Conservation (phyloP, 2,797 vertebrate genomes). For the Alca torda region DNA sequence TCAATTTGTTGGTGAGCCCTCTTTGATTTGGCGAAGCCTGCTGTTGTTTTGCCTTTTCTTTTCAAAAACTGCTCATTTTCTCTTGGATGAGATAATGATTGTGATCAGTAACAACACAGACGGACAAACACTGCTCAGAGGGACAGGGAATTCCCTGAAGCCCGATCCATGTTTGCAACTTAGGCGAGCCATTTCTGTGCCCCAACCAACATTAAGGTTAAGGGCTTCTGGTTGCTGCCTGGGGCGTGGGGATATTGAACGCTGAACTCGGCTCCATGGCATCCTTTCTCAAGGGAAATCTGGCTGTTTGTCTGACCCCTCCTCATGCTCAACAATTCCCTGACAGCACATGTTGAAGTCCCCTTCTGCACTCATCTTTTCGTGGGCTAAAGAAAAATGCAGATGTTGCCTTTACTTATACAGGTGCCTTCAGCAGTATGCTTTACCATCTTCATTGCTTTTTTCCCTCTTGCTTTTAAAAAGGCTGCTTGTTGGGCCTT, state of each 20-base stretch:
- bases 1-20: background rate
- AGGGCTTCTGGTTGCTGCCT: background rate
- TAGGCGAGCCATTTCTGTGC: background rate
- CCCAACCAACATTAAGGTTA: background rate
- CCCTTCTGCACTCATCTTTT: background rate
- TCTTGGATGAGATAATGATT: constrained; percentile 14
- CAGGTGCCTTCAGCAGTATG: background rate
- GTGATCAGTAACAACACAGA: constrained; percentile 7
- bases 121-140: background rate
- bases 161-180: background rate
- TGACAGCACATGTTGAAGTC: background rate
- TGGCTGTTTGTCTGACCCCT: background rate
- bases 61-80: constrained; percentile 8
- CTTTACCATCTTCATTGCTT: background rate
- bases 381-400: background rate
- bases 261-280: background rate
- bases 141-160: constrained; percentile 26
- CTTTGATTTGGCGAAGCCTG: background rate
- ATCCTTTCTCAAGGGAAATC: background rate
- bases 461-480: background rate
- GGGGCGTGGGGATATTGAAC: background rate
- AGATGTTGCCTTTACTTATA: background rate
- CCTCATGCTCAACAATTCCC: background rate
- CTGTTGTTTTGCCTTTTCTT: constrained; percentile 8
- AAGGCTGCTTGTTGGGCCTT: background rate